phyloP scores from a whole-genome alignment of 2,113 vertebrate species.

The Plestiodon gilberti region DNA sequence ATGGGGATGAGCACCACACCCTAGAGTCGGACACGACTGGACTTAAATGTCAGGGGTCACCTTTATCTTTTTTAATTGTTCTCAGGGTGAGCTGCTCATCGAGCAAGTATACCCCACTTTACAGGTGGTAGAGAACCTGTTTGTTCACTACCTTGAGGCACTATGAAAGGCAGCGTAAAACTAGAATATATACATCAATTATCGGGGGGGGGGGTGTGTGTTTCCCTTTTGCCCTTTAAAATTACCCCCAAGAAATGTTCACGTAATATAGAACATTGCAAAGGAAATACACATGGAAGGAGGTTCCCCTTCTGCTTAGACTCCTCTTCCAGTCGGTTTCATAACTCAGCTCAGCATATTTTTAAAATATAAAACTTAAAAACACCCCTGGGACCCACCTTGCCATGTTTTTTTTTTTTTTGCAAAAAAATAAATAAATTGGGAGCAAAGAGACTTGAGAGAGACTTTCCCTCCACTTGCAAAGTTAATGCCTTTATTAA shows the following conservation, averaged over 20 bases:
- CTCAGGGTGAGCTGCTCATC: too few relatives aligned
- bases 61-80: too few relatives aligned
- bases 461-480: constrained; percentile 11
- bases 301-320: background rate
- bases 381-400: background rate
- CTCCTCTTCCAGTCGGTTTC: background rate
- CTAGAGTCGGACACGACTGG: too few relatives aligned
- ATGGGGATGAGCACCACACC: too few relatives aligned
- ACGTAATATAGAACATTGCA: background rate
- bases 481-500: constrained; percentile 53
- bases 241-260: background rate
- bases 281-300: background rate
- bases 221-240: background rate
- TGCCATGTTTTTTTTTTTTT: background rate
- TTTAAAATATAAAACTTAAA: constrained; percentile 17
- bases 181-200: too few relatives aligned
- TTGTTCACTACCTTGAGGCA: too few relatives aligned
- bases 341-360: constrained; percentile 11
- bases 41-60: too few relatives aligned
- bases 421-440: constrained; percentile 22
- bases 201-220: too few relatives aligned
- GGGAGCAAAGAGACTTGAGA: constrained; percentile 37
- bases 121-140: too few relatives aligned
- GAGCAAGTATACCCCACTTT: too few relatives aligned
- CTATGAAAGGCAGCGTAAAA: too few relatives aligned